These are phyloP conservation scores for Labeo catla DNA, from an alignment of 2,113 vertebrate genomes.

Conservation along the genomic window DNA sequence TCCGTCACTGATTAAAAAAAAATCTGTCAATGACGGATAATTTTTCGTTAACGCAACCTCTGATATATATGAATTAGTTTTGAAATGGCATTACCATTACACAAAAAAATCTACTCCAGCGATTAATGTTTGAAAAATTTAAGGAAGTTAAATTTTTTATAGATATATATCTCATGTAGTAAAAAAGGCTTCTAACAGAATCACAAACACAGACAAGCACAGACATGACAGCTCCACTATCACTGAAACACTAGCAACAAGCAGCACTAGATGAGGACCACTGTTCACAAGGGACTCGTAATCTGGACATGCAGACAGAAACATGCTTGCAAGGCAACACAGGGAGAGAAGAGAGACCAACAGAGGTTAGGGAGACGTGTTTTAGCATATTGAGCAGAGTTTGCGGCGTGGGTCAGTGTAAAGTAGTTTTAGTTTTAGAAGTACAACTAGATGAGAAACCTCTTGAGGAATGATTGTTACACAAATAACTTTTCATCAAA, in stretches of 20 bases:
- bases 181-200: neutral
- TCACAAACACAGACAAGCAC: neutral
- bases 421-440: neutral
- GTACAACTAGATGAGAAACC: neutral
- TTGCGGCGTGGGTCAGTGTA: neutral
- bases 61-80: too few species aligned
- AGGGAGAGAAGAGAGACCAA: conserved; percentile 1
- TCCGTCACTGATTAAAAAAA: too few species aligned
- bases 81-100: neutral
- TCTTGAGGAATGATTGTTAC: conserved; percentile 22
- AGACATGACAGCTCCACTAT: neutral
- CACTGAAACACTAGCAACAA: conserved; percentile 10
- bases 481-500: conserved; percentile 46
- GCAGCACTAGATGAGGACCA: neutral
- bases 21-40: too few species aligned
- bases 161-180: neutral
- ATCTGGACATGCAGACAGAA: conserved; percentile 30
- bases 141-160: neutral
- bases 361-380: neutral
- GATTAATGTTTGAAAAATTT: neutral
- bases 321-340: conserved; percentile 44
- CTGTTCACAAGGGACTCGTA: neutral
- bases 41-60: too few species aligned
- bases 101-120: neutral
- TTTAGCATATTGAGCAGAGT: conserved; percentile 48